Evolutionary conservation across 2,888 invertebrate genomes (phyloP).

Genomic region (Gnatocerus cornutus): DNA sequence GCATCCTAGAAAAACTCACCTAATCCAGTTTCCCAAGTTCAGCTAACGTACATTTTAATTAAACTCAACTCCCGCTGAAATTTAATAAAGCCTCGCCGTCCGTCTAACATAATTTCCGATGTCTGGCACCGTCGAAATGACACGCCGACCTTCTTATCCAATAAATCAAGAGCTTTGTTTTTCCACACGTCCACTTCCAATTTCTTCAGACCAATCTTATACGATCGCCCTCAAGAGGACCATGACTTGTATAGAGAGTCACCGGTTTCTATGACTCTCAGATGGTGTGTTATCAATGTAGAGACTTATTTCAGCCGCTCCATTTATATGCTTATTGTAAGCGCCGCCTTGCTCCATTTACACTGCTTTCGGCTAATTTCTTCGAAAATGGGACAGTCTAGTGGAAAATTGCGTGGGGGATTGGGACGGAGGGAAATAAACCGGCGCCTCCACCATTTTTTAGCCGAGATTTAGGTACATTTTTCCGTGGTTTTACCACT

Average conservation of each 20-base stretch:
- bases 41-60: constrained; percentile 48
- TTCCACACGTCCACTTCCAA: constrained; percentile 67
- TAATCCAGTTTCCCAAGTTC: constrained; percentile 29
- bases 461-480: too few species aligned
- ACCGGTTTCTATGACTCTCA: constrained; percentile 32
- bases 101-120: constrained; percentile 61
- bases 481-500: too few species aligned
- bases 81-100: constrained; percentile 57
- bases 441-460: not conserved
- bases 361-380: constrained; percentile 50
- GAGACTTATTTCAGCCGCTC: constrained; percentile 43
- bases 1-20: constrained; percentile 9
- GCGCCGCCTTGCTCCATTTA: constrained; percentile 46
- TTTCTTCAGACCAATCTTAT: constrained; percentile 64
- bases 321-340: constrained; percentile 54
- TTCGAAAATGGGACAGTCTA: constrained; percentile 35
- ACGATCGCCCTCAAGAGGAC: constrained; percentile 14
- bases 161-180: constrained; percentile 65
- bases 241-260: constrained; percentile 21
- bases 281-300: constrained; percentile 48
- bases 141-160: constrained; percentile 59
- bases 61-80: constrained; percentile 53
- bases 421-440: not conserved
- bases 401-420: constrained; percentile 21
- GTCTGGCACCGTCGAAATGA: constrained; percentile 61